Percentiles rank a stretch among this genome's conserved stretches.
phyloP scores from a whole-genome alignment of 2,888 invertebrate genomes.

The Lepidonotus clava region DNA sequence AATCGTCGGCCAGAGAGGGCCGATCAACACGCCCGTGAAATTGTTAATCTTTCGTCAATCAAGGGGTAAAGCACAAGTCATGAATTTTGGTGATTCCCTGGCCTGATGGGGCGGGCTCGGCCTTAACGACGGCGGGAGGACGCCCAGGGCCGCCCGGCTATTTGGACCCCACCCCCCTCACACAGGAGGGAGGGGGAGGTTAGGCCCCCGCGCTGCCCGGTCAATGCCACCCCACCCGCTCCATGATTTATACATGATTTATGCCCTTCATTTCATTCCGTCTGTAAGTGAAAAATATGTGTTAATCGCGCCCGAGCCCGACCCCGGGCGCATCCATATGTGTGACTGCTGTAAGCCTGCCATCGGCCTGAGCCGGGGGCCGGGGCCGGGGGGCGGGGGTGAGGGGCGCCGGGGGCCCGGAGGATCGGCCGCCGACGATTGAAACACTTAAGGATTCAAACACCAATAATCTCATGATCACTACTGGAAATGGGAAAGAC shows the following conservation, averaged over 20 bases:
- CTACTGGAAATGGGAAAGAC: conserved; percentile 36
- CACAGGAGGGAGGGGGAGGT: no score
- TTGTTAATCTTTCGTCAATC: conserved; percentile 53
- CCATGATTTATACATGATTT: conserved; percentile 39
- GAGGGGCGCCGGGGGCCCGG: neutral
- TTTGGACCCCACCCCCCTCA: conserved; percentile 20
- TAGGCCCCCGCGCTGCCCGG: neutral
- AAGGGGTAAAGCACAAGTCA: conserved; percentile 34
- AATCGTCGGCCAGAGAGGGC: conserved; percentile 18
- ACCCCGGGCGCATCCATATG: conserved; percentile 8
- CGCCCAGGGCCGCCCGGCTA: conserved; percentile 14
- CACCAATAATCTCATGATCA: conserved; percentile 42
- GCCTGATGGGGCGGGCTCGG: neutral
- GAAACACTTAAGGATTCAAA: conserved; percentile 44
- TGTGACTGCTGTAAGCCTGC: neutral
- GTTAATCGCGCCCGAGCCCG: conserved; percentile 13
- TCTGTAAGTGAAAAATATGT: conserved; percentile 53
- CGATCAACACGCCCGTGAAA: conserved; percentile 34
- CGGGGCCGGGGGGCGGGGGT: neutral
- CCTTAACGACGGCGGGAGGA: conserved; percentile 23
- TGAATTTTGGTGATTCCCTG: conserved; percentile 44
- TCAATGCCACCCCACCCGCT: conserved; percentile 30
- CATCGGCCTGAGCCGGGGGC: neutral
- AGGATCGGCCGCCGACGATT: conserved; percentile 3
- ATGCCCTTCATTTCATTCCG: conserved; percentile 50